These are phyloP conservation scores for Phoxinus dragarum DNA, from an alignment of 2,797 vertebrate genomes.

Conservation along the genomic window DNA sequence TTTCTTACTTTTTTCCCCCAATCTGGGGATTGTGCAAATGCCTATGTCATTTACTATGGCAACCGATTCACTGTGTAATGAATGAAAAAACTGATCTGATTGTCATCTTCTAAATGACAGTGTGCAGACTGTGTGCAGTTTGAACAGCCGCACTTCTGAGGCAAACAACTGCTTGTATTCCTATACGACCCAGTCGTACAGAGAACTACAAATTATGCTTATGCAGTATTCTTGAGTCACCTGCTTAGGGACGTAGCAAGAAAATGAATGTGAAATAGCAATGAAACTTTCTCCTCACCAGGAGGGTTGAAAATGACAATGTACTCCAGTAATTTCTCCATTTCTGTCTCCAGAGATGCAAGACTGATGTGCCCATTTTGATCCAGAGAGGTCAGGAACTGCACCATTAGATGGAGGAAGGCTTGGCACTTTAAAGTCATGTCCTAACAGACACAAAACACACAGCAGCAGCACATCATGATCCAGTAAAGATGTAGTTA, in stretches of 20 bases:
- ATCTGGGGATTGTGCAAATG: background rate
- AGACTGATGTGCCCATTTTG: constrained; percentile 88
- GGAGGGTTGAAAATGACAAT: constrained; percentile 89
- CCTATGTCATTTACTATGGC: background rate
- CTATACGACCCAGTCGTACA: background rate
- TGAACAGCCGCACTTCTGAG: background rate
- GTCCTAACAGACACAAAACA: constrained; percentile 78
- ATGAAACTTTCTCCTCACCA: constrained; percentile 72
- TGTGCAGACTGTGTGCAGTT: background rate
- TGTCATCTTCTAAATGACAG: background rate
- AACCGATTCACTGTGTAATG: background rate
- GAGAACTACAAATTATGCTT: background rate
- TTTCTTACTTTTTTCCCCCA: background rate
- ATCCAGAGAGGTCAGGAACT: constrained; percentile 88
- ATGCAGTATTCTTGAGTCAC: background rate
- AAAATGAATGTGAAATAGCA: background rate
- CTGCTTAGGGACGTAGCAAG: background rate
- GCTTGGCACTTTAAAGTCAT: constrained; percentile 87
- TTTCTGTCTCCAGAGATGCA: constrained; percentile 84
- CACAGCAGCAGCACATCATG: background rate
- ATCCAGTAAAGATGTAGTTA: background rate
- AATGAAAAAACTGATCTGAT: background rate
- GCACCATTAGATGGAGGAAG: constrained; percentile 87
- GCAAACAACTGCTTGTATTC: background rate
- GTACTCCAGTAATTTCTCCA: constrained; percentile 88